Conservation (phyloP, 2,797 vertebrate species). For the Coluber constrictor region DNA sequence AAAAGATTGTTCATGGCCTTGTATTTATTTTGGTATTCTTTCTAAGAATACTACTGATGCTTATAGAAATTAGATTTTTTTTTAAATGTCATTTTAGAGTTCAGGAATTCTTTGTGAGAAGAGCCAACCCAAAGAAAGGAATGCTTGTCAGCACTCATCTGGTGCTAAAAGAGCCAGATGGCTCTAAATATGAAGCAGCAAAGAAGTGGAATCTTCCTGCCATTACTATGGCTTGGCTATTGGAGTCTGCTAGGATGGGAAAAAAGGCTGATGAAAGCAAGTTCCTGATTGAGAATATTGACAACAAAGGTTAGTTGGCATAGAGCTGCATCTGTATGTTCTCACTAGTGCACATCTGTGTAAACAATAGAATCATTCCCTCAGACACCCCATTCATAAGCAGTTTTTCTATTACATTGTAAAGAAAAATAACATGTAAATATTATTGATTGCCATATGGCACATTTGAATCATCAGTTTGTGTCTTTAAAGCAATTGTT, state of each 20-base stretch:
- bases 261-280: conserved; percentile 77
- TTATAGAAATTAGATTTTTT: neutral
- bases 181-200: conserved; percentile 93
- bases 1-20: neutral
- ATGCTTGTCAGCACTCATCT: conserved; percentile 95
- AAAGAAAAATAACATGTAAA: no score
- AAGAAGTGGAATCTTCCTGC: conserved; percentile 94
- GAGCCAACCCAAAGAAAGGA: conserved; percentile 84
- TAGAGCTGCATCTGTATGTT: conserved; percentile 21
- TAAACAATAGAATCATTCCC: neutral
- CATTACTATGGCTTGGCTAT: conserved; percentile 86
- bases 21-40: neutral
- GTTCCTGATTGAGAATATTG: conserved; percentile 80
- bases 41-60: neutral
- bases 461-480: neutral
- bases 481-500: neutral
- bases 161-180: conserved; percentile 82
- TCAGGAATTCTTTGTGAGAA: conserved; percentile 95
- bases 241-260: conserved; percentile 83
- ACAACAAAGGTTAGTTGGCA: conserved; percentile 75
- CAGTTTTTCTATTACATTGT: neutral
- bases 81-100: conserved; percentile 74
- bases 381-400: neutral
- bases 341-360: neutral
- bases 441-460: neutral